Percentiles rank a stretch among this genome's conserved stretches.
These are phyloP conservation scores for Eurytoma adleriae DNA, from an alignment of 2,888 invertebrate genomes.

Conservation along the genomic window DNA sequence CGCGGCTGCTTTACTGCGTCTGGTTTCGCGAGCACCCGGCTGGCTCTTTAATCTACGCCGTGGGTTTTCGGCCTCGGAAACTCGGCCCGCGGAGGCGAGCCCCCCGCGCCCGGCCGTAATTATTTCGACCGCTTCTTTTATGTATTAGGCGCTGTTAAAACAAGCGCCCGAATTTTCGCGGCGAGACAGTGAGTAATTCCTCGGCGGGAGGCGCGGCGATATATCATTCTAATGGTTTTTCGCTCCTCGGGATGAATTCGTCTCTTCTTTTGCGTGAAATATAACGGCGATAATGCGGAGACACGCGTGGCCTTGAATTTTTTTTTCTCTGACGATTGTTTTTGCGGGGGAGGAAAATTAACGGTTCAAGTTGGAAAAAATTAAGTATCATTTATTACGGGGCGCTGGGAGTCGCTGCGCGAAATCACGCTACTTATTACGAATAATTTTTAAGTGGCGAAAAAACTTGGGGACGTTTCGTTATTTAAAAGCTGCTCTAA, in stretches of 20 bases:
- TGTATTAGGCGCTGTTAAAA: background rate
- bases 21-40: conserved; percentile 3
- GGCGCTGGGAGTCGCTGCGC: too few relatives aligned
- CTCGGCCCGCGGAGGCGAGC: background rate
- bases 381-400: too few relatives aligned
- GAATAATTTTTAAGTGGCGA: too few relatives aligned
- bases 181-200: background rate
- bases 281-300: background rate
- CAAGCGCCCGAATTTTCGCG: background rate
- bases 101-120: background rate
- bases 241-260: too few relatives aligned
- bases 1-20: conserved; percentile 7
- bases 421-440: too few relatives aligned
- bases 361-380: background rate
- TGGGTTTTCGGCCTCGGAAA: background rate
- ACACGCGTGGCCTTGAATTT: background rate
- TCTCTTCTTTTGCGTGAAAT: background rate
- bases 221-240: too few relatives aligned
- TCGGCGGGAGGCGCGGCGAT: background rate
- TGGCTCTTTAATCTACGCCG: too few relatives aligned
- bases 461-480: too few relatives aligned
- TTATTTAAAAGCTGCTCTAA: too few relatives aligned
- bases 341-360: background rate
- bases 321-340: background rate
- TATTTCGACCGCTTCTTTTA: conserved; percentile 23